phyloP scores from a whole-genome alignment of 2,113 vertebrate genomes.

The Zapus hudsonius region DNA sequence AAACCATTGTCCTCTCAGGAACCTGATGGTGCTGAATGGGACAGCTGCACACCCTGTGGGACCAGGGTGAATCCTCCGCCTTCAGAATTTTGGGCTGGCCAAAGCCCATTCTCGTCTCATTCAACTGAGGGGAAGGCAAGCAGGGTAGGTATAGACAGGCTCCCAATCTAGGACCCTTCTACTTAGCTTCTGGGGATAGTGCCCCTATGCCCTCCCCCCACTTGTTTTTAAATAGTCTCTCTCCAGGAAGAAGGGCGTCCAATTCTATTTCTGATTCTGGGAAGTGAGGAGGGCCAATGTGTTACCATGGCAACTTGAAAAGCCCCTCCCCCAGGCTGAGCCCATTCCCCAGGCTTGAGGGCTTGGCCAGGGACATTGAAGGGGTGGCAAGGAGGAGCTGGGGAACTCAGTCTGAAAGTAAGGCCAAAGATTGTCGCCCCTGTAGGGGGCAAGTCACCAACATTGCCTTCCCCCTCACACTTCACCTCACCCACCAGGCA shows the following conservation, averaged over 20 bases:
- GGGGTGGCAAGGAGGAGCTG: neutral
- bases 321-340: constrained; percentile 71
- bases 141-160: neutral
- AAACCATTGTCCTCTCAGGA: neutral
- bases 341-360: constrained; percentile 78
- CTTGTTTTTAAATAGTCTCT: constrained; percentile 78
- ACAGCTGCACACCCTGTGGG: neutral
- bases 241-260: constrained; percentile 78
- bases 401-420: neutral
- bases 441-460: neutral
- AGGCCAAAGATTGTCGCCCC: neutral
- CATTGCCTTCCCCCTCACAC: neutral
- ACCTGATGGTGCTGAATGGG: neutral
- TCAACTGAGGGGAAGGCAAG: neutral
- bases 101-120: neutral
- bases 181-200: constrained; percentile 27
- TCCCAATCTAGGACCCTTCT: neutral
- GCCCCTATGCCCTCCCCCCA: constrained; percentile 31
- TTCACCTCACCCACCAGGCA: neutral
- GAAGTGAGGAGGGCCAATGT: constrained; percentile 77
- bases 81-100: neutral
- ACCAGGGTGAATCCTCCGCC: neutral
- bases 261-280: constrained; percentile 81
- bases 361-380: neutral
- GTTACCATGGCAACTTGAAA: constrained; percentile 71